Evolutionary conservation across 2,888 invertebrate species (phyloP).

Genomic region (Pristionchus mayeri): DNA sequence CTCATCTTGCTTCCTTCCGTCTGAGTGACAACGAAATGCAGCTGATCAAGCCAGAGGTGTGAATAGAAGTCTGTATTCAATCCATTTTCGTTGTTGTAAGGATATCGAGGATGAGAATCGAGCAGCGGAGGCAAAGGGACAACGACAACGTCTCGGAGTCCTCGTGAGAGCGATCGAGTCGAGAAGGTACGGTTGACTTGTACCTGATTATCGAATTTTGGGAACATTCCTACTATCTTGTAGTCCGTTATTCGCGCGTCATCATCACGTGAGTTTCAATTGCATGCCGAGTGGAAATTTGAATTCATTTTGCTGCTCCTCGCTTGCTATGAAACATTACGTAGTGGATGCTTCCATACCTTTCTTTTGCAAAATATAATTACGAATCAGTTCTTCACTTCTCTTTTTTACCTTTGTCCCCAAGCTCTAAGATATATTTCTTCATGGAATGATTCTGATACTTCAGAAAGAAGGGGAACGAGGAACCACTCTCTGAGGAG

Average conservation of each 20-base stretch:
- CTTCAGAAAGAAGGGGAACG: conserved; percentile 6
- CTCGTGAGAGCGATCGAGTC: conserved; percentile 48
- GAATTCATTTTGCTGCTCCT: not conserved
- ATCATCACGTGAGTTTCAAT: not conserved
- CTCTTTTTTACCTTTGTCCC: not conserved
- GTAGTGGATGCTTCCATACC: too few relatives aligned
- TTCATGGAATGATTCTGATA: not conserved
- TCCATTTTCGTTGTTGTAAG: not conserved
- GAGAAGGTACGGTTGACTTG: conserved; percentile 8
- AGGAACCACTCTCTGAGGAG: conserved; percentile 44
- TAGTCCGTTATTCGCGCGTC: not conserved
- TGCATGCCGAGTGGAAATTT: not conserved
- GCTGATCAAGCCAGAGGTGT: conserved; percentile 66
- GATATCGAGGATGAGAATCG: conserved; percentile 49
- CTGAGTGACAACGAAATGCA: conserved; percentile 74
- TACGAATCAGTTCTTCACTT: not conserved
- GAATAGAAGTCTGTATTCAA: not conserved
- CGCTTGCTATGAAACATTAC: not conserved
- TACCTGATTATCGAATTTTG: not conserved
- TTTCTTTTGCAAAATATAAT: too few relatives aligned
- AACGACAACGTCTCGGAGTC: conserved; percentile 56
- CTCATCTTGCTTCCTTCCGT: conserved; percentile 71
- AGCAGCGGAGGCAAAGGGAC: conserved; percentile 7
- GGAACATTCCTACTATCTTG: too few relatives aligned
- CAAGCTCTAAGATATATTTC: not conserved